Evolutionary conservation across 92 coral and sea anemone species (phyloP), one percentile per base, ranked within the genome.

Genomic region (Bergia sp.): DNA sequence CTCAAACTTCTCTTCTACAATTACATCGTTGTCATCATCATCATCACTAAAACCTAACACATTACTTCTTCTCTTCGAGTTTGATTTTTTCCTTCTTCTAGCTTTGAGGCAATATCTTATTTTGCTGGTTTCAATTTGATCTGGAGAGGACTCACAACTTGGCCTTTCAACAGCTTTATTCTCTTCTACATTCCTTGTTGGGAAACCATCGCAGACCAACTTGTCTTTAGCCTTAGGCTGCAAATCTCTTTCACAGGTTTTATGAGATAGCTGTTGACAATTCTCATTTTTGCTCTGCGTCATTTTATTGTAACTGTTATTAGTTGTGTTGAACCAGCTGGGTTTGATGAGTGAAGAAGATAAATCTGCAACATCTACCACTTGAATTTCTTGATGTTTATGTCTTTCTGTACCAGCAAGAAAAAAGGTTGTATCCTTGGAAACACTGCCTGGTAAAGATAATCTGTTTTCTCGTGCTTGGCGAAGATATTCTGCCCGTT

Each of bases 401-500:
- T 61, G 21, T 21, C 69, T 61, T 61, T 23, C 69, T 61, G 69
- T 61, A 61, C 69, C 7, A 20, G 8, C 69, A 61, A 18, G 69
- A 61, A 23, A 61, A 61, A 61, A 61, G 69, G 23, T 21, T 18
- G 69, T 61, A 61, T 61, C 69, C 69, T 61, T 61, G 69, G 69
- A 18, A 61, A 61, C 21, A 29, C 37, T 42, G 20, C 37, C 64
- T 71, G 21, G 76, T 38, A 18, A 42, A 20, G 37, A 85, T 36
- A 71, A 0, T 13, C 50, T 43, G 4, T 7, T 41, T 72, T 90
- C 96, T 69, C 88, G 94, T 12, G 96, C 93, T 65, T 82, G 53
- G 87, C 94, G 94, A 20, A 93, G 82, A 83, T 94, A 89, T 76
- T 79, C 90, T 13, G 96, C 98, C 23, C 88, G 86, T 39, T 69